These are phyloP conservation scores for Meriones unguiculatus DNA, from an alignment of 2,113 vertebrate genomes.

Conservation along the genomic window DNA sequence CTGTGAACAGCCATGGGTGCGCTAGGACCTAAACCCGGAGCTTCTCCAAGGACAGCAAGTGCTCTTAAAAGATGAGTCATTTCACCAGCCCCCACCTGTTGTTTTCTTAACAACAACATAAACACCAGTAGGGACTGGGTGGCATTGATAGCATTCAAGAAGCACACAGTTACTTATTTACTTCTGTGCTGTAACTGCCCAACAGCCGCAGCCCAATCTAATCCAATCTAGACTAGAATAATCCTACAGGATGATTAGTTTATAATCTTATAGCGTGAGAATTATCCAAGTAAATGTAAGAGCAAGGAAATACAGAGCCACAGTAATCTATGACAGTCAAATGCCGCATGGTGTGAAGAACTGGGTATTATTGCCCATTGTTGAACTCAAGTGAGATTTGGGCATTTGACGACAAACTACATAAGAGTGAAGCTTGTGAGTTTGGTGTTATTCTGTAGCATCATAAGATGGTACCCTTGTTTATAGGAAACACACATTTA, in stretches of 20 bases:
- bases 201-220: not conserved
- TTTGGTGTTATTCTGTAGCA: not conserved
- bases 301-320: not conserved
- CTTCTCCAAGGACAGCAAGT: not conserved
- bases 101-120: not conserved
- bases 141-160: not conserved
- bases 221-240: not conserved
- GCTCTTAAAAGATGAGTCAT: not conserved
- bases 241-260: not conserved
- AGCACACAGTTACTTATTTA: not conserved
- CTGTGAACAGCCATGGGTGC: too few relatives aligned
- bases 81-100: not conserved
- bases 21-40: not conserved
- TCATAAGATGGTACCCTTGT: not conserved
- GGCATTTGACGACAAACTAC: not conserved
- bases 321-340: not conserved
- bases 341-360: too few relatives aligned
- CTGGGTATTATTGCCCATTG: not conserved
- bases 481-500: not conserved
- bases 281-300: not conserved
- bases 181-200: not conserved
- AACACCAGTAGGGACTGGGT: not conserved
- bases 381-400: not conserved
- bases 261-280: not conserved
- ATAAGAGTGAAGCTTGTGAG: not conserved